These are phyloP conservation scores for Hylaea fasciaria DNA, from an alignment of 2,888 invertebrate species.

Conservation along the genomic window DNA sequence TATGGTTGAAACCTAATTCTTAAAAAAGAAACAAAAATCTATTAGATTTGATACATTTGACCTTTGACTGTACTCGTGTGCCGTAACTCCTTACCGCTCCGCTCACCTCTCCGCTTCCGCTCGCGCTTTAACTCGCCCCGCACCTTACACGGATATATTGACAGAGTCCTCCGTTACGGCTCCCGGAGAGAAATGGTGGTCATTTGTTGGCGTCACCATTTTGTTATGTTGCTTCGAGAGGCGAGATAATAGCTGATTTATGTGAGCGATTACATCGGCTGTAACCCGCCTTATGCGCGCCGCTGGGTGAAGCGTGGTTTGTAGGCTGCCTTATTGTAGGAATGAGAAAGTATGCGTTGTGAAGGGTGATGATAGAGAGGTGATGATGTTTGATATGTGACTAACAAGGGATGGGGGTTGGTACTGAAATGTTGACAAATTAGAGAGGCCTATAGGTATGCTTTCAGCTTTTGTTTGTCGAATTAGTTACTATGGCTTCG, in stretches of 20 bases:
- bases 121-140: conserved; percentile 37
- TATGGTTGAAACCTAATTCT: no score
- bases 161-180: conserved; percentile 82
- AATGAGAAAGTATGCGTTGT: not conserved
- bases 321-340: conserved; percentile 5
- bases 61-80: no score
- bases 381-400: not conserved
- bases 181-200: conserved; percentile 81
- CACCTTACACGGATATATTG: conserved; percentile 72
- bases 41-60: no score
- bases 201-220: conserved; percentile 83
- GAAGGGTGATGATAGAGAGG: not conserved
- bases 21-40: no score
- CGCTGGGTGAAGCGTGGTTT: conserved; percentile 4
- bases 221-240: conserved; percentile 82
- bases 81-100: no score
- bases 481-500: no score
- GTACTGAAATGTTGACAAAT: no score
- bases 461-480: no score
- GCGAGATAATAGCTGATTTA: conserved; percentile 83
- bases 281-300: conserved; percentile 30
- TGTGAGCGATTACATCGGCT: conserved; percentile 69
- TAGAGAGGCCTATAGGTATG: no score
- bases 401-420: no score
- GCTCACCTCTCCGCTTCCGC: conserved; percentile 25